Conservation (phyloP, 2,888 invertebrate genomes). For the Eueremaeus valkanovi region DNA sequence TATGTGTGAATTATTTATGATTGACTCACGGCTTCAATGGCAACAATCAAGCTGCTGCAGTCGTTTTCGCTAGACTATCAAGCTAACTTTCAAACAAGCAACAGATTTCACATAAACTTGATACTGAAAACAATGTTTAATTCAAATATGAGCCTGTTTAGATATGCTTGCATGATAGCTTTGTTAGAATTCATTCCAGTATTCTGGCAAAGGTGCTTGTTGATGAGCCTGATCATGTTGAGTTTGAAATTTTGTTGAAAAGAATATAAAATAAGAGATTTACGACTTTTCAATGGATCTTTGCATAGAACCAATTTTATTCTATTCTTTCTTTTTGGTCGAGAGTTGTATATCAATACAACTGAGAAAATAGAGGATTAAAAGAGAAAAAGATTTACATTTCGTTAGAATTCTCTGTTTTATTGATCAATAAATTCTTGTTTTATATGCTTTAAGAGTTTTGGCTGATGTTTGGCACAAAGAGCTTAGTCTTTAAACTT, state of each 20-base stretch:
- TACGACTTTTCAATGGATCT: not conserved
- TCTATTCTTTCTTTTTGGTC: too few relatives aligned
- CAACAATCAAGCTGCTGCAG: too few relatives aligned
- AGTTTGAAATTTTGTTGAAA: too few relatives aligned
- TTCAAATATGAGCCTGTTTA: too few relatives aligned
- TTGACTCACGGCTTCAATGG: slow-evolving; percentile 11
- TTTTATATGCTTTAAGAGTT: slow-evolving; percentile 14
- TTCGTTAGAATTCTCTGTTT: slow-evolving; percentile 7
- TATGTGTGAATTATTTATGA: slow-evolving; percentile 16
- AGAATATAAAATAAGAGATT: slow-evolving; percentile 20
- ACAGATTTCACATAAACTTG: too few relatives aligned
- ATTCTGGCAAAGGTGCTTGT: too few relatives aligned
- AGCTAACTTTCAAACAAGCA: too few relatives aligned
- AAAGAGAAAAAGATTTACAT: not conserved
- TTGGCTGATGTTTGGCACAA: slow-evolving; percentile 22
- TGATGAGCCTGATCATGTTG: too few relatives aligned
- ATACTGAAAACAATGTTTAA: too few relatives aligned
- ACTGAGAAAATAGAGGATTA: not conserved
- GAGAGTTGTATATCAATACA: not conserved
- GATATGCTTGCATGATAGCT: too few relatives aligned
- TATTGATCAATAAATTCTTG: slow-evolving; percentile 9
- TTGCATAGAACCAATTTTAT: not conserved
- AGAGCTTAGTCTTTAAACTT: not conserved
- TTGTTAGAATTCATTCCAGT: too few relatives aligned
- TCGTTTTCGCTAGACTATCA: too few relatives aligned